Evolutionary conservation across 2,888 invertebrate genomes (phyloP), one percentile per base, ranked within the genome.

Genomic region (Acrobasis repandana): DNA sequence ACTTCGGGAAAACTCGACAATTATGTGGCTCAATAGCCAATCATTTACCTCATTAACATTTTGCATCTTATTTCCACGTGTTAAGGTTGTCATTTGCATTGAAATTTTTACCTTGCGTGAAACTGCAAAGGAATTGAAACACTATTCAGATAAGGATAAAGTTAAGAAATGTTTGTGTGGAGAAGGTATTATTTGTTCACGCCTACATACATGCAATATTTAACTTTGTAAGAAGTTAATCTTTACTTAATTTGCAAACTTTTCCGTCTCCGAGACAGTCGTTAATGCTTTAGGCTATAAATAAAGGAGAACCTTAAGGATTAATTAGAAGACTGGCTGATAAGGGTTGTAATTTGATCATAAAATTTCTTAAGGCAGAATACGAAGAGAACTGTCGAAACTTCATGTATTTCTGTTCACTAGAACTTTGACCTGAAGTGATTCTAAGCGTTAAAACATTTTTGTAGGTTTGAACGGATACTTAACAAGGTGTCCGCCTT

Each of bases 171-270:
- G 14, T 5, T 9, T 43, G 43, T 11, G n/a, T 14, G 11, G 6
- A 5, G 11, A 14, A 43, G 43, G 6, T 43, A 2, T 43, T 50
- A 14, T 50, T 50, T 50, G 14, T 28, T 28, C 18, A 14, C 50
- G 43, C 43, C 43, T 28, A 50, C 28, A 28, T n/a, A 20, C 28
- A 28, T 28, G 50, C 28, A 50, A 50, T 50, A 28, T 50, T 43
- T 43, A 43, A 43, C 43, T 43, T 43, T 43, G 14, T 43, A 43
- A 11, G 43, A 43, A 43, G 43, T 43, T 18, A 20, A 18, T 49
- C 18, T 18, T 50, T 50, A 50, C 28, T 50, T 50, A 50, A 50
- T 18, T 49, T 49, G 49, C 20, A 49, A 49, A 49, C 49, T 49
- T 49, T 49, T 48, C 18, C 15, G 20, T 49, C 18, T 49, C 10